phyloP scores from a whole-genome alignment of 1,140 invertebrate genomes.

The Cephus cinctus region DNA sequence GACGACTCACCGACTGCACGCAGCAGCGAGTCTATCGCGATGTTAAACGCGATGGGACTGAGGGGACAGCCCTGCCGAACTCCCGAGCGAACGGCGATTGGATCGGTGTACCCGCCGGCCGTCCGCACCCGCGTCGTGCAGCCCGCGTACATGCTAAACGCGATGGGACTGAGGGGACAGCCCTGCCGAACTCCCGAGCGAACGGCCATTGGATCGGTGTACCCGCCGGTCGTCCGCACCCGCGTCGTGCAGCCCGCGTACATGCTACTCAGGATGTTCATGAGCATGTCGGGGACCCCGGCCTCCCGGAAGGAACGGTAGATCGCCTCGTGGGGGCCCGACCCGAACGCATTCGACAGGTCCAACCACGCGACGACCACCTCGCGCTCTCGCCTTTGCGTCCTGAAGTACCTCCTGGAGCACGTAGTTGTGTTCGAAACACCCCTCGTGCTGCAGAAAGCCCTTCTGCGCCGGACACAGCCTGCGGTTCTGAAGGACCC shows the following conservation, averaged over 20 bases:
- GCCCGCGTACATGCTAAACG: constrained; percentile 37
- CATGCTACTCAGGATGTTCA: constrained; percentile 22
- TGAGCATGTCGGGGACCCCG: constrained; percentile 9
- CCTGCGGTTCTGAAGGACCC: constrained; percentile 10
- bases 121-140: constrained; percentile 14
- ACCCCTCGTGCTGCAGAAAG: constrained; percentile 39
- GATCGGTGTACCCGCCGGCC: constrained; percentile 21
- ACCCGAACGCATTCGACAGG: constrained; percentile 35
- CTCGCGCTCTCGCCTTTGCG: constrained; percentile 13
- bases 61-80: constrained; percentile 48
- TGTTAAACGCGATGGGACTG: constrained; percentile 46
- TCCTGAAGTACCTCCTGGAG: constrained; percentile 27
- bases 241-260: constrained; percentile 16
- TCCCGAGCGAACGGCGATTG: constrained; percentile 32
- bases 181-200: constrained; percentile 44
- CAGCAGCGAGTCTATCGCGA: constrained; percentile 40
- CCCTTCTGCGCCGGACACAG: constrained; percentile 32
- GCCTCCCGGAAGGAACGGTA: constrained; percentile 4
- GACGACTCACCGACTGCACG: neutral
- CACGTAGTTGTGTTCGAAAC: constrained; percentile 43
- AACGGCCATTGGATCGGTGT: constrained; percentile 31
- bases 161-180: constrained; percentile 41
- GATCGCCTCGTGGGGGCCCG: constrained; percentile 36
- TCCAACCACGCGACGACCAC: constrained; percentile 40
- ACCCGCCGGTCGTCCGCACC: constrained; percentile 13